Percentiles rank a stretch among this genome's conserved stretches.
Evolutionary conservation across 2,888 invertebrate genomes (phyloP).

Genomic region (Machimus atricapillus): DNA sequence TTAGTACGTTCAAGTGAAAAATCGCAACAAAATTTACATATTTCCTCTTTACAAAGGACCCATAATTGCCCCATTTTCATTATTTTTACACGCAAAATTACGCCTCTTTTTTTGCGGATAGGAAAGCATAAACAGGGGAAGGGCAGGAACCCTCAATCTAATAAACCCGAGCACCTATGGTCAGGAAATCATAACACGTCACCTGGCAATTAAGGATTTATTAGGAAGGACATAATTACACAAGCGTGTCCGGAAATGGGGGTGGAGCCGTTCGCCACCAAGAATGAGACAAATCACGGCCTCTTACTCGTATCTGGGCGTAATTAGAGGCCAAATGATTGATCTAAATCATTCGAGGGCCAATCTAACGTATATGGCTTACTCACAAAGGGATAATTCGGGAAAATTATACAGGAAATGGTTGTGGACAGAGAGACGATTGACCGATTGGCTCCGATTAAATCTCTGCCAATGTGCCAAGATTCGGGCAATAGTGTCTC

Average conservation of each 20-base stretch:
- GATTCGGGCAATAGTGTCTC: background rate
- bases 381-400: background rate
- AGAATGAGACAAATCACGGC: background rate
- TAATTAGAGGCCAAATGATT: background rate
- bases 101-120: background rate
- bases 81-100: background rate
- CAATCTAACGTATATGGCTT: background rate
- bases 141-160: background rate
- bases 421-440: background rate
- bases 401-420: background rate
- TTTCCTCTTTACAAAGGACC: background rate
- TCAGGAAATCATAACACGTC: slow-evolving; percentile 4
- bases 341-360: background rate
- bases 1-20: background rate
- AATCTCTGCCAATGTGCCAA: background rate
- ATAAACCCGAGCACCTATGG: background rate
- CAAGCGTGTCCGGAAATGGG: background rate
- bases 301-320: background rate
- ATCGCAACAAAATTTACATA: background rate
- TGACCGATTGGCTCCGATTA: background rate
- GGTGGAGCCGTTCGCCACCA: background rate
- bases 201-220: slow-evolving; percentile 10
- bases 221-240: background rate
- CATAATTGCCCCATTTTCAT: background rate
- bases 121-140: background rate